phyloP scores from a whole-genome alignment of 2,113 vertebrate species.

The Meles meles region DNA sequence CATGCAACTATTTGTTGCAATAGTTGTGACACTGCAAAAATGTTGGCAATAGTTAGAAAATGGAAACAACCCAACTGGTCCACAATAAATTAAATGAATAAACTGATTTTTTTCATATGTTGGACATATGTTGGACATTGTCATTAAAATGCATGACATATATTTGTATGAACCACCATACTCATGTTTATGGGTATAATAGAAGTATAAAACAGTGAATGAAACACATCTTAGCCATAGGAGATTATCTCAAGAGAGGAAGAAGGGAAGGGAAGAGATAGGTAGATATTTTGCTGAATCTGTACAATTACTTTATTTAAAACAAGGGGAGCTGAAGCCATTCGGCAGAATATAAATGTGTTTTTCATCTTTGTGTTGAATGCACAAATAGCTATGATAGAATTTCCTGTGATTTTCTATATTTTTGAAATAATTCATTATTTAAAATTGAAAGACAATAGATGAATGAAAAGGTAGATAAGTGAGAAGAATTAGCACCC shows the following conservation, averaged over 20 bases:
- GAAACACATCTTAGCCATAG: neutral
- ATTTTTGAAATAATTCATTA: constrained; percentile 1
- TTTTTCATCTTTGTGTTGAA: neutral
- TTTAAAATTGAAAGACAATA: constrained; percentile 8
- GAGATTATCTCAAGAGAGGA: neutral
- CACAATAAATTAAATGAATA: neutral
- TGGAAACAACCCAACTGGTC: neutral
- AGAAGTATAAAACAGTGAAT: neutral
- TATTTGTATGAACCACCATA: neutral
- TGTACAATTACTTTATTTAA: neutral
- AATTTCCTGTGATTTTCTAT: constrained; percentile 22
- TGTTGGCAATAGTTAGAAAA: neutral
- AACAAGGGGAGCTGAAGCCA: neutral
- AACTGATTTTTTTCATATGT: neutral
- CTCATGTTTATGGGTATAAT: neutral
- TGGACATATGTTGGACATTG: neutral
- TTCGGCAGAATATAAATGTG: neutral
- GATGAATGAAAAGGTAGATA: neutral
- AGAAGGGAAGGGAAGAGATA: neutral
- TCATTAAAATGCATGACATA: neutral
- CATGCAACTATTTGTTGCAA: neutral
- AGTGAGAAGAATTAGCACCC: neutral
- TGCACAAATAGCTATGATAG: neutral
- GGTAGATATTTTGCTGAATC: neutral
- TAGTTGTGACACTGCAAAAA: neutral